These are phyloP conservation scores for Elysia crispata DNA, from an alignment of 2,888 invertebrate species.

Conservation along the genomic window DNA sequence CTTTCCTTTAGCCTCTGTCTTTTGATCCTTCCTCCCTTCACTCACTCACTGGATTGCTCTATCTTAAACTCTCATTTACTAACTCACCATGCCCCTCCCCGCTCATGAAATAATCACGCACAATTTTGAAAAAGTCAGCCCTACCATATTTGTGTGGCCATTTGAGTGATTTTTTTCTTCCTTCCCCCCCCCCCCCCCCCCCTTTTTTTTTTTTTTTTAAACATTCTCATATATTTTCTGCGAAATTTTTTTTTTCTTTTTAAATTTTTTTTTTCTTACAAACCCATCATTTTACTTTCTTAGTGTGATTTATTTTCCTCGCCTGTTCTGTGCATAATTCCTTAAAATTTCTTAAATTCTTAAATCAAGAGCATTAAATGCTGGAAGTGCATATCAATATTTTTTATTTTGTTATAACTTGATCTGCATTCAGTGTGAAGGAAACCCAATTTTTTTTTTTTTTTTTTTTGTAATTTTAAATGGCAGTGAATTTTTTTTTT, in stretches of 20 bases:
- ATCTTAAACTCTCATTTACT: not conserved
- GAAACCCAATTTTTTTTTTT: no score
- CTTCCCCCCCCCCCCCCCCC: not conserved
- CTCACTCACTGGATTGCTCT: not conserved
- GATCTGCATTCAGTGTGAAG: no score
- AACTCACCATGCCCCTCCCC: not conserved
- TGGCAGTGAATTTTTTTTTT: no score
- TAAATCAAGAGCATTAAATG: no score
- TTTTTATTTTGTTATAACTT: no score
- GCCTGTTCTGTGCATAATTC: not conserved
- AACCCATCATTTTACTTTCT: not conserved
- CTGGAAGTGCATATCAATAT: no score
- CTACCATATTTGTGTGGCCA: not conserved
- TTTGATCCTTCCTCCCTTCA: conserved; percentile 20
- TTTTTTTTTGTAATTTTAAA: no score
- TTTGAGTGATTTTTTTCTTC: not conserved
- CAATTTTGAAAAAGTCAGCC: not conserved
- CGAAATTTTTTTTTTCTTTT: not conserved
- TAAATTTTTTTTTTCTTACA: no score
- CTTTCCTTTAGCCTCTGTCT: not conserved
- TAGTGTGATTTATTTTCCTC: not conserved
- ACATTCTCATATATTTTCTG: not conserved
- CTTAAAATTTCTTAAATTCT: no score
- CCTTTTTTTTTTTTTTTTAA: no score
- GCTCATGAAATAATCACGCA: no score